Percentiles rank a stretch among this genome's conserved stretches.
phyloP scores from a whole-genome alignment of 2,113 vertebrate genomes.

The Dryoscopus gambensis region DNA sequence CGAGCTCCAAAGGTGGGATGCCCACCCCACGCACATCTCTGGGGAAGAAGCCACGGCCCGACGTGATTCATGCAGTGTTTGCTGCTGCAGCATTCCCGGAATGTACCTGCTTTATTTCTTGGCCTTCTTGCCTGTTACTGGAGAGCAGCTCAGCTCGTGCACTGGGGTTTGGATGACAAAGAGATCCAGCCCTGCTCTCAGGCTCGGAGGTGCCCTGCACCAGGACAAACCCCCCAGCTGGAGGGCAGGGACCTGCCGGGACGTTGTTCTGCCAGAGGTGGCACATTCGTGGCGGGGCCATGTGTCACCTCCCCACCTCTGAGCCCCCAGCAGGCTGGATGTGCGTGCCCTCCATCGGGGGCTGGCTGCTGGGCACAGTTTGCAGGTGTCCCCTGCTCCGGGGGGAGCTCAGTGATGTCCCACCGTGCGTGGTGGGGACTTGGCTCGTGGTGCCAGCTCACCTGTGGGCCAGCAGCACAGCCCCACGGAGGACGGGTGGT shows the following conservation, averaged over 20 bases:
- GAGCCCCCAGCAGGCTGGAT: background rate
- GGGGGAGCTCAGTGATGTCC: background rate
- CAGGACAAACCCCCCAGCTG: rapidly evolving
- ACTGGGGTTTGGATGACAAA: background rate
- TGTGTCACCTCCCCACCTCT: background rate
- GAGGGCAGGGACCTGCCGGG: rapidly evolving
- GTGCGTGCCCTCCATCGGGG: rapidly evolving
- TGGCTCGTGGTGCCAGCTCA: rapidly evolving
- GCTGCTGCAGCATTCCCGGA: background rate
- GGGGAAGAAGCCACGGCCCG: background rate
- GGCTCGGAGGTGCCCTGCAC: background rate
- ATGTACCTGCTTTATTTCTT: conserved; percentile 58
- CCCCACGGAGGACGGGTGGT: background rate
- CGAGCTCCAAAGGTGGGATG: background rate
- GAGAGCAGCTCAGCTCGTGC: background rate
- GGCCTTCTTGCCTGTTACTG: background rate
- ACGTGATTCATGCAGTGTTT: background rate
- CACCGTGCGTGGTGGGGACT: rapidly evolving
- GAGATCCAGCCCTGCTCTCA: background rate
- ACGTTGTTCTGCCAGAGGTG: background rate
- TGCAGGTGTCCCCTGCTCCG: background rate
- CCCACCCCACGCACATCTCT: rapidly evolving
- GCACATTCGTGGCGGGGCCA: background rate
- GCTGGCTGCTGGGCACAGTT: background rate
- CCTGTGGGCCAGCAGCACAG: background rate